Conservation (phyloP, 2,113 vertebrate species). For the Gracilinanus agilis region DNA sequence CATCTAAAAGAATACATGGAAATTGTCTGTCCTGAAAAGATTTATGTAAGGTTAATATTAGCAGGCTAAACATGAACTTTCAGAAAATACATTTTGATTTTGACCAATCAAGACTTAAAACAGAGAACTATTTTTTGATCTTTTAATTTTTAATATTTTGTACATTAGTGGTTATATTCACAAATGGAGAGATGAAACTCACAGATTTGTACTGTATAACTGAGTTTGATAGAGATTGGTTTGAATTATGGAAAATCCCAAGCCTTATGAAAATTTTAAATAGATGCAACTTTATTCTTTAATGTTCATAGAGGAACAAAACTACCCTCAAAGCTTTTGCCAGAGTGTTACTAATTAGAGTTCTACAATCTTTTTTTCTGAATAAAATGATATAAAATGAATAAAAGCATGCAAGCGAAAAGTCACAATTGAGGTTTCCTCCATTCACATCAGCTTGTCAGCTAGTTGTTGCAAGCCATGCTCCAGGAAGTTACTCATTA, state of each 20-base stretch:
- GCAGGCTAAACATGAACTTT: background rate
- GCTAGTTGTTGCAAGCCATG: too few relatives aligned
- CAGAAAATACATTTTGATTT: constrained; percentile 4
- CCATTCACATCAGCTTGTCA: too few relatives aligned
- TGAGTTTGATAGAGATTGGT: background rate
- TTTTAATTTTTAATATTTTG: constrained; percentile 8
- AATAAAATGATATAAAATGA: background rate
- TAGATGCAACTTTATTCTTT: background rate
- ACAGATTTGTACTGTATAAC: background rate
- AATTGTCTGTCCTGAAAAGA: background rate
- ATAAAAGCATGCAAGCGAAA: too few relatives aligned
- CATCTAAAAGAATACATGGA: background rate
- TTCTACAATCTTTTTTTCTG: background rate
- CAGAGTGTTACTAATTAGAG: constrained; percentile 1
- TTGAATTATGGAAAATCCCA: constrained; percentile 13
- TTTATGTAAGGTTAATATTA: background rate
- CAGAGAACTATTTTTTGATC: background rate
- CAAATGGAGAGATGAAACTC: background rate
- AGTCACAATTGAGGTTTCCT: too few relatives aligned
- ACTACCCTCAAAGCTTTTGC: background rate
- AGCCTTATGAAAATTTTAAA: constrained; percentile 1
- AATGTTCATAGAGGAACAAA: background rate
- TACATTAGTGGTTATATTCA: background rate
- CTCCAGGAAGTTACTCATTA: too few relatives aligned
- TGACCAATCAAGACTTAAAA: background rate